A percentile compares a stretch with the other conserved stretches of the same genome.
Evolutionary conservation across 1,140 invertebrate genomes (phyloP).

Genomic region (Apis mellifera): Amel_HAv3.1 CM009931.2:7205001-7205500

Average conservation of each 20-base stretch:
- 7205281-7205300: conserved; percentile 18
- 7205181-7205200: neutral
- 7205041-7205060: no score
- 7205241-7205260: neutral
- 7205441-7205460: no score
- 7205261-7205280: conserved; percentile 24
- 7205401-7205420: no score
- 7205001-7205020: no score
- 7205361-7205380: no score
- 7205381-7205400: no score
- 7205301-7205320: neutral
- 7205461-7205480: neutral
- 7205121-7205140: neutral
- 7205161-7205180: neutral
- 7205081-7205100: neutral
- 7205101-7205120: no score
- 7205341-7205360: no score
- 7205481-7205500: neutral
- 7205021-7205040: no score
- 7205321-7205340: neutral
- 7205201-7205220: neutral
- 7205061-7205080: neutral
- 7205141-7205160: neutral
- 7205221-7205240: neutral
- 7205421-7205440: no score